Percentiles rank a stretch among this genome's conserved stretches.
Conservation (phyloP, 2,113 vertebrate genomes). For the Dermatemys mawii region DNA sequence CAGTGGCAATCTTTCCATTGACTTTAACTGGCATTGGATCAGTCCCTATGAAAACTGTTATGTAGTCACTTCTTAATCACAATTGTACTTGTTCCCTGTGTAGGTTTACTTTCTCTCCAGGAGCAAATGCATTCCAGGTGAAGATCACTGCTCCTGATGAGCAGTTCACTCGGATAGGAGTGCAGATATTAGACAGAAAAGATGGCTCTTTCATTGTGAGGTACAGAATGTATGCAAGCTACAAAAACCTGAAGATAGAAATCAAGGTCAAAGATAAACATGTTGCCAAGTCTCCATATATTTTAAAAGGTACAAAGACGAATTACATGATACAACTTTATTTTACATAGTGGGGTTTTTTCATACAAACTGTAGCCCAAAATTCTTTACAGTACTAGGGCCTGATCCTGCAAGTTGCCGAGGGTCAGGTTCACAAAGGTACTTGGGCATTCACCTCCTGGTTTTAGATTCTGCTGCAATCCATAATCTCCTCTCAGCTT, state of each 20-base stretch:
- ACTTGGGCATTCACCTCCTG: background rate
- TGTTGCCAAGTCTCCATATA: constrained; percentile 90
- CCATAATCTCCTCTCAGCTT: background rate
- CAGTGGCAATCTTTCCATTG: background rate
- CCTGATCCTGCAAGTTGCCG: background rate
- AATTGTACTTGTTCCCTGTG: background rate
- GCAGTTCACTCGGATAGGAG: constrained; percentile 91
- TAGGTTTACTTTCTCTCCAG: constrained; percentile 92
- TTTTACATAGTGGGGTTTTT: background rate
- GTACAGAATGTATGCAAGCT: constrained; percentile 96
- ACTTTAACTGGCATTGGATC: background rate
- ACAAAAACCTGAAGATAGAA: constrained; percentile 88
- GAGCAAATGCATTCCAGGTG: constrained; percentile 91
- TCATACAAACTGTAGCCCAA: background rate
- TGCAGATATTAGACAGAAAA: constrained; percentile 92
- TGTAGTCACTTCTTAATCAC: background rate
- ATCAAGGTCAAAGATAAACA: constrained; percentile 82
- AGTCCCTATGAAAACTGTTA: background rate
- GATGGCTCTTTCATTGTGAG: constrained; percentile 97
- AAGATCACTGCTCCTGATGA: constrained; percentile 89
- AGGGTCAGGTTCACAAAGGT: background rate
- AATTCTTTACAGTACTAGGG: background rate
- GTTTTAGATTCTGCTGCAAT: background rate
- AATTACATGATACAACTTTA: background rate
- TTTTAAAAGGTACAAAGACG: constrained; percentile 87